These are phyloP conservation scores for Procambarus clarkii DNA, from an alignment of 1,140 invertebrate species.

Conservation along the genomic window DNA sequence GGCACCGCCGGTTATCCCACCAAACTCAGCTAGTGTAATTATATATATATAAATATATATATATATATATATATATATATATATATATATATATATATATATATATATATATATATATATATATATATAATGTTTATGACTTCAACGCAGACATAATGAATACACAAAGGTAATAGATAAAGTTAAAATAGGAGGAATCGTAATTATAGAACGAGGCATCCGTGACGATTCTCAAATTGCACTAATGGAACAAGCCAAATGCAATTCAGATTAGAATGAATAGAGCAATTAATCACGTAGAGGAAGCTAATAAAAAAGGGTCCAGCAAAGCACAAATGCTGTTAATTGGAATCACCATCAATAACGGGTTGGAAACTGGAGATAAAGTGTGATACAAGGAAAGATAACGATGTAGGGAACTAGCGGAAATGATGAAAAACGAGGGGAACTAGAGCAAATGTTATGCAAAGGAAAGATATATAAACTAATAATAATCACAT, in stretches of 20 bases:
- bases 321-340: background rate
- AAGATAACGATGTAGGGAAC: too few species aligned
- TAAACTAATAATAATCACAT: too few species aligned
- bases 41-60: background rate
- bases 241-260: background rate
- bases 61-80: too few species aligned
- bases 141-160: background rate
- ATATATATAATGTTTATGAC: background rate
- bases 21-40: too few species aligned
- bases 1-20: too few species aligned
- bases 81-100: too few species aligned
- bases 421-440: too few species aligned
- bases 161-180: background rate
- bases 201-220: constrained; percentile 22
- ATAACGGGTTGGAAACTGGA: too few species aligned
- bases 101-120: background rate
- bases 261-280: constrained; percentile 20
- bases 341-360: background rate
- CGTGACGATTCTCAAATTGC: constrained; percentile 22
- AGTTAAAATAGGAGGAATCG: background rate
- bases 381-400: too few species aligned
- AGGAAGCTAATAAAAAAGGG: too few species aligned
- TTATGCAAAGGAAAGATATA: too few species aligned
- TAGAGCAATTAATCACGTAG: constrained; percentile 5
- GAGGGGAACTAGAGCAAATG: too few species aligned